phyloP scores from a whole-genome alignment of 2,113 vertebrate species.

The Pteruthius melanotis region DNA sequence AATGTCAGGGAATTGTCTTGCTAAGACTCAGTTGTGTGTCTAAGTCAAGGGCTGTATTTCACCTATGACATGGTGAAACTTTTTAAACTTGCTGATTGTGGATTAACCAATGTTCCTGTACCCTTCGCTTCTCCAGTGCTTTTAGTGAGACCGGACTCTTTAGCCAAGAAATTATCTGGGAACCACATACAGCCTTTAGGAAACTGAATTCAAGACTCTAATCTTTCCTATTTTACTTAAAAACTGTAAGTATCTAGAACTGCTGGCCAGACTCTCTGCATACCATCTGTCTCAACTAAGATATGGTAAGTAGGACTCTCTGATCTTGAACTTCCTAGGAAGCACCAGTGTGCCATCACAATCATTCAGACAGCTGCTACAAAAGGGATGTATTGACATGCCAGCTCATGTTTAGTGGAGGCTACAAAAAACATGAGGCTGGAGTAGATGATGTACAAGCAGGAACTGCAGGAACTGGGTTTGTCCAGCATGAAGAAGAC shows the following conservation, averaged over 20 bases:
- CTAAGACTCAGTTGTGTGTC: not conserved
- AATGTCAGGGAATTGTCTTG: not conserved
- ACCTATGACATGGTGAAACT: not conserved
- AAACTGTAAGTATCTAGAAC: not conserved
- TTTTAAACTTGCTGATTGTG: fast-evolving
- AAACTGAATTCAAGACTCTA: not conserved
- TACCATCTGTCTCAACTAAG: not conserved
- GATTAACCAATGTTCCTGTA: not conserved
- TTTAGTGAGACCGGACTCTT: not conserved
- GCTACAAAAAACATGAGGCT: not conserved
- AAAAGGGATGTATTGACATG: not conserved
- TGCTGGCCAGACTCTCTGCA: not conserved
- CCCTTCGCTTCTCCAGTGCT: not conserved
- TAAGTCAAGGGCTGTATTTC: not conserved
- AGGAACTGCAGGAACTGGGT: not conserved
- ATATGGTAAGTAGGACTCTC: not conserved
- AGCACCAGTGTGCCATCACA: not conserved
- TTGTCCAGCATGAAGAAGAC: not conserved
- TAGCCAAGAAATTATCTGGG: not conserved
- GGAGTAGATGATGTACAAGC: not conserved
- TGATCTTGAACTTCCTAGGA: not conserved
- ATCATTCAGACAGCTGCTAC: not conserved
- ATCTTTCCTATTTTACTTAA: not conserved
- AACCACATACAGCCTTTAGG: not conserved
- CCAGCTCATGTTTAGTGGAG: not conserved